Evolutionary conservation across 2,113 vertebrate genomes (phyloP).

Genomic region (Abramis brama): DNA sequence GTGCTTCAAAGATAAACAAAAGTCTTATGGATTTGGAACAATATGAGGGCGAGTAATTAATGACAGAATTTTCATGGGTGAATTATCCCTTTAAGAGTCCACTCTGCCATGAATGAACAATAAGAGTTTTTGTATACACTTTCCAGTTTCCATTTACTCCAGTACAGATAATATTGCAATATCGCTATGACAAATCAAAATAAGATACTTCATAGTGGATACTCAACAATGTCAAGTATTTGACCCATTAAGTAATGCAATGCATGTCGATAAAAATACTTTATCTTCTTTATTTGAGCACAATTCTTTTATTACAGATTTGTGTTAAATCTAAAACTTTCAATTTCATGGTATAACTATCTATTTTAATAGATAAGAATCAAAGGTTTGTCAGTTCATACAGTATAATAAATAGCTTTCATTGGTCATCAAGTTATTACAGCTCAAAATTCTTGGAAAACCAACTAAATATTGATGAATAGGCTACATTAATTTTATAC

Average conservation of each 20-base stretch:
- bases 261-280: neutral
- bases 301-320: neutral
- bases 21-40: too few species aligned
- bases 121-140: neutral
- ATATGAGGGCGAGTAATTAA: too few species aligned
- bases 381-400: neutral
- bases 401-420: neutral
- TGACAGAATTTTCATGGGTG: too few species aligned
- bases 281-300: conserved; percentile 2
- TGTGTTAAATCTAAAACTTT: neutral
- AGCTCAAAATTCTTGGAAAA: neutral
- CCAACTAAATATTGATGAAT: conserved; percentile 4
- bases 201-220: neutral
- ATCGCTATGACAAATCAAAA: neutral
- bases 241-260: neutral
- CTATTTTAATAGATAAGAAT: neutral
- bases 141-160: neutral
- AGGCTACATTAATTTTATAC: neutral
- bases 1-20: too few species aligned
- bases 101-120: too few species aligned
- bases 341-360: neutral
- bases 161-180: neutral
- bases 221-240: neutral
- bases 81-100: too few species aligned
- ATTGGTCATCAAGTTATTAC: neutral